Evolutionary conservation across 2,797 vertebrate species (phyloP).

Genomic region (Tinamus major): DNA sequence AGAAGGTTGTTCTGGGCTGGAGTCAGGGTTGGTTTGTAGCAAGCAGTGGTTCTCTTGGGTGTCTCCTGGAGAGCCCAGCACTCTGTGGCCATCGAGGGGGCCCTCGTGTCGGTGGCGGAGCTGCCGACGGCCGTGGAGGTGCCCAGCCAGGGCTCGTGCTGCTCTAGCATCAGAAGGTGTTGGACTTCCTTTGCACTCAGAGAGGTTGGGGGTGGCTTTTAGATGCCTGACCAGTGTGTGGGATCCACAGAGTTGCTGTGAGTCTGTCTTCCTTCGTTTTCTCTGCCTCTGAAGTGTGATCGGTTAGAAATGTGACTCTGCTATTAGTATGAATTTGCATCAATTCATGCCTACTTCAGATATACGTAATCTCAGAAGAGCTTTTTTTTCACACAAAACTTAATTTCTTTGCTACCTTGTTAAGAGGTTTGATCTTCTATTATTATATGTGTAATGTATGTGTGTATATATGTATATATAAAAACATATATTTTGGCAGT

Average conservation of each 20-base stretch:
- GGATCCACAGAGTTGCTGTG: neutral
- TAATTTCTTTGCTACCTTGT: no score
- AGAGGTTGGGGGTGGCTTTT: neutral
- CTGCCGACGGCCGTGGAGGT: neutral
- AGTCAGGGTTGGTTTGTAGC: neutral
- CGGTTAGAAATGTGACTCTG: neutral
- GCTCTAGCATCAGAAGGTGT: neutral
- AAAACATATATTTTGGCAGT: neutral
- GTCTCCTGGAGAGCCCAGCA: neutral
- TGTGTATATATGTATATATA: no score
- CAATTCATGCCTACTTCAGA: neutral
- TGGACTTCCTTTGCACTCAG: neutral
- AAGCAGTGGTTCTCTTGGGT: neutral
- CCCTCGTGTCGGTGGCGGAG: neutral
- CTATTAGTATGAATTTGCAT: neutral
- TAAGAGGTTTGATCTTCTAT: neutral
- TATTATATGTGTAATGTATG: neutral
- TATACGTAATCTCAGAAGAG: neutral
- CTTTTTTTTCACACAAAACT: neutral
- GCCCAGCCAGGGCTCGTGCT: neutral
- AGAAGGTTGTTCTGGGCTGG: neutral
- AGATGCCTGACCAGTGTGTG: neutral
- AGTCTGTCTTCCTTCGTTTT: neutral
- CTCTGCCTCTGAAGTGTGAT: neutral
- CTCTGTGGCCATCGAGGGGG: fast-evolving